Percentiles rank a stretch among this genome's conserved stretches.
These are phyloP conservation scores for Electrophaes corylata DNA, from an alignment of 2,888 invertebrate species.

Conservation along the genomic window DNA sequence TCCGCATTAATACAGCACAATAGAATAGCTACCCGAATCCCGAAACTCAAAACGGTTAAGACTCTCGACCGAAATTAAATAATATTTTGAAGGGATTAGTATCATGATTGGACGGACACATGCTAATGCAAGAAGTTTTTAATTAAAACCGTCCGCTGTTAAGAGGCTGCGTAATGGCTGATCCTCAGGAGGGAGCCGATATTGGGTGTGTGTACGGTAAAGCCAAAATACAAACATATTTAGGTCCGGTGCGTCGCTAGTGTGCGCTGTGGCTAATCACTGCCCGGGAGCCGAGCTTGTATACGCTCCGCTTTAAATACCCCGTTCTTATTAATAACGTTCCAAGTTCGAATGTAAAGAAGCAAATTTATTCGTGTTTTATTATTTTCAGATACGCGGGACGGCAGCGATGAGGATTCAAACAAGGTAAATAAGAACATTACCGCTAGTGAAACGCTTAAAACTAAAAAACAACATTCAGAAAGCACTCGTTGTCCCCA, in stretches of 20 bases:
- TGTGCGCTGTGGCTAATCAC: conserved; percentile 77
- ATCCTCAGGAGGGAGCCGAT: conserved; percentile 79
- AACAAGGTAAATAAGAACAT: conserved; percentile 68
- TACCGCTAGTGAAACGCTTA: conserved; percentile 45
- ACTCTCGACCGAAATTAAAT: conserved; percentile 67
- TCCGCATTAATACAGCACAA: conserved; percentile 40
- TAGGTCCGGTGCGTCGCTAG: conserved; percentile 74
- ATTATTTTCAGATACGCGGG: conserved; percentile 74
- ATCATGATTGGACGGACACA: conserved; percentile 75
- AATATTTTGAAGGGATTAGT: conserved; percentile 78
- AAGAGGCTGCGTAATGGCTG: conserved; percentile 82
- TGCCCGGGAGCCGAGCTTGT: conserved; percentile 60
- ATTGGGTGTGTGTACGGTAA: conserved; percentile 74
- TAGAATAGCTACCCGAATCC: conserved; percentile 36
- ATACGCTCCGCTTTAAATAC: conserved; percentile 64
- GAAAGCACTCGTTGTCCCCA: conserved; percentile 59
- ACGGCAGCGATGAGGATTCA: conserved; percentile 64
- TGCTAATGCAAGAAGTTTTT: conserved; percentile 84
- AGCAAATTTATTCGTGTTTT: conserved; percentile 32
- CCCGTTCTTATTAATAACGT: conserved; percentile 63
- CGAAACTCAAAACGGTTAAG: conserved; percentile 41
- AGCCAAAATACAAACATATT: conserved; percentile 83
- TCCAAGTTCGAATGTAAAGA: conserved; percentile 41
- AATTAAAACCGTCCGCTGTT: conserved; percentile 82
- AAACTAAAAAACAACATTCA: conserved; percentile 60